Evolutionary conservation across 2,888 invertebrate species (phyloP), one percentile per base, ranked within the genome.

Genomic region (Lissocephala sabroskyi): DNA sequence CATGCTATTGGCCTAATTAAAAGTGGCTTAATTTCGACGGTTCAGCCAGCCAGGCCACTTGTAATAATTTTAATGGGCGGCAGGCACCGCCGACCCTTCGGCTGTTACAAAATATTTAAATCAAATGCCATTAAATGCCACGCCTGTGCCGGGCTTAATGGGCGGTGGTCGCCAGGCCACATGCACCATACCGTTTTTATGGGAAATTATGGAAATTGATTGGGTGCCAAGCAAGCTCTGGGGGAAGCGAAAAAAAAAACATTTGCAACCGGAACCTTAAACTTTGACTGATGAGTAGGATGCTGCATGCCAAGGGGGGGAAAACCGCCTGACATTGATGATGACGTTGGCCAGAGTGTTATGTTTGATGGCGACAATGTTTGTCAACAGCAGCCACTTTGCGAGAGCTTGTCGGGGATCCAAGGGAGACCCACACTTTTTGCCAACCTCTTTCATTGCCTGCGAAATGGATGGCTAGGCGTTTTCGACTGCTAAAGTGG

Each of bases 201-300:
- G 71, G 59, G 52, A 75, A 68, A 71, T 74, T 74, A 74, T 74
- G 75, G 59, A 70, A 68, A 68, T 68, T 74, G 67, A 68, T 68
- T 66, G 71, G 13, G n/a, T 32, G 13, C 13, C n/a, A n/a, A n/a
- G n/a, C n/a, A n/a, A n/a, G n/a, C n/a, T n/a, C n/a, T n/a, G n/a
- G n/a, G n/a, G n/a, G n/a, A n/a, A 23, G 23, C 23, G 48, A 44
- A 17, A n/a, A 59, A 49, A 48, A 51, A 45, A 67, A 61, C 64
- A 64, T 68, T 23, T 5, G 7, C 3, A 23, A 23, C 7, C 3
- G 7, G 7, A 3, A 43, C 47, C 23, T 23, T 23, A 7, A 55
- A 50, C 51, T 44, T 54, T 61, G 67, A 63, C 55, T 66, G 68
- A 71, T 61, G 64, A 7, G 23, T 5, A 23, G n/a, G n/a, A n/a